Base-by-base conservation (phyloP, 2,113 vertebrate genomes). In the Poicephalus gulielmi region DNA sequence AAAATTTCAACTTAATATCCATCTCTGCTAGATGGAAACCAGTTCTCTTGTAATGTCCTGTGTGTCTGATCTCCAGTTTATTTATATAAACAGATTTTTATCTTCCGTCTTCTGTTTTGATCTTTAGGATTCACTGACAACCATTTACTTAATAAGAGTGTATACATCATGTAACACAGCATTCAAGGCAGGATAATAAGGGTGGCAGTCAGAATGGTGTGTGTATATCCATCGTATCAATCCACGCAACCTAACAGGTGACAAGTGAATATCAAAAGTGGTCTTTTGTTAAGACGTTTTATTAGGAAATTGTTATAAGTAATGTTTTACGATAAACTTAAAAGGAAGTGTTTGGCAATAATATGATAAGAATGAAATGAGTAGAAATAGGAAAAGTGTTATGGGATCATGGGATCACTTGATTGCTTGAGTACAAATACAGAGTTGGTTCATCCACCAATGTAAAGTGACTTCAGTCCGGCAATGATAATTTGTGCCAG, bases 71-170 rank as follows among this genome's bases (percentile, higher is more conserved):
- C 67, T 94, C 76, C 86, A 46, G 67, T 92, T 97, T 95, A 88
- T 91, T 95, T 95, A 94, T 83, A 88, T 83, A 83, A 77, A 86
- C 46, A 88, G 41, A 59, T 66, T 93, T 97, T 75, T 91, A 77
- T 75, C 37, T 92, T 92, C 62, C 82, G 63, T 96, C 63, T 95
- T 89, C 81, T 94, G 87, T 89, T 94, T 95, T 97, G 92, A 94
- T 97, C 92, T 96, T 95, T 50, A 87, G 79, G 37, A 81, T 57
- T 91, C 74, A 75, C 69, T 92, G 93, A 83, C 91, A 94, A 28
- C 41, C 50, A 50, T 83, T 93, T 50, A 92, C 43, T 52, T 95
- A 92, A 96, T 83, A 33, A 91, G 27, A 77, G 64, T 62, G 43
- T 57, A 25, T 62, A 31, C 82, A 59, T 70, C 39, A 33, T 17